Base-by-base conservation (phyloP, 2,888 invertebrate species). In the Agrilus mali region DNA sequence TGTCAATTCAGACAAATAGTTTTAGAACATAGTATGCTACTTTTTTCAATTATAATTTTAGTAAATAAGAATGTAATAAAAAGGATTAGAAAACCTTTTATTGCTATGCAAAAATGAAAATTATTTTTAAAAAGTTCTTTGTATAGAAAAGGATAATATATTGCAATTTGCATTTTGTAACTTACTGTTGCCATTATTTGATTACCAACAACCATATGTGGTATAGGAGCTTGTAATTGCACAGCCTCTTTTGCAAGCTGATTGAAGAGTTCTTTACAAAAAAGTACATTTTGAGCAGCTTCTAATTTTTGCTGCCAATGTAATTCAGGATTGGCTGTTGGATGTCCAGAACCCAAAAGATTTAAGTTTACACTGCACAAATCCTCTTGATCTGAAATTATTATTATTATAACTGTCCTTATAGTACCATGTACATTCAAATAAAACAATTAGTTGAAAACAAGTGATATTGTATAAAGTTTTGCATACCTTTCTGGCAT, bases 301-400 rank as follows among this genome's bases (percentile, higher is more conserved):
- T 96, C 95, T n/a, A 96, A 70, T 56, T 92, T 92, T 60, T 90
- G 88, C 56, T 95, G 93, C 96, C 96, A 96, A 59, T 90, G 86
- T 50, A 83, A 73, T 52, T 87, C 86, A 0, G 81, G 76, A 46
- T 84, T 82, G 1, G 82, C 73, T 46, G 77, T 73, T 42, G 80
- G 75, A 0, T 85, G 81, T 36, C 83, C 84, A 53, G 85, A 75
- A 1, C 85, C 85, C 12, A 86, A 75, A 0, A 87, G 71, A 60
- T 82, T 87, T 4, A 90, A 76, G 31, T 84, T 84, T 1, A 86
- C 86, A 42, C 85, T 87, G 52, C 88, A 88, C 17, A 92, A 73
- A 59, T 88, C 88, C 65, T 92, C 92, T 69, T 89, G 88, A 68
- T 92, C 92, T 86, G 64, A 33, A 65, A 50, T 38, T 33, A 32